These are phyloP conservation scores for Esox lucius DNA, from an alignment of 2,797 vertebrate species.

Conservation along the genomic window DNA sequence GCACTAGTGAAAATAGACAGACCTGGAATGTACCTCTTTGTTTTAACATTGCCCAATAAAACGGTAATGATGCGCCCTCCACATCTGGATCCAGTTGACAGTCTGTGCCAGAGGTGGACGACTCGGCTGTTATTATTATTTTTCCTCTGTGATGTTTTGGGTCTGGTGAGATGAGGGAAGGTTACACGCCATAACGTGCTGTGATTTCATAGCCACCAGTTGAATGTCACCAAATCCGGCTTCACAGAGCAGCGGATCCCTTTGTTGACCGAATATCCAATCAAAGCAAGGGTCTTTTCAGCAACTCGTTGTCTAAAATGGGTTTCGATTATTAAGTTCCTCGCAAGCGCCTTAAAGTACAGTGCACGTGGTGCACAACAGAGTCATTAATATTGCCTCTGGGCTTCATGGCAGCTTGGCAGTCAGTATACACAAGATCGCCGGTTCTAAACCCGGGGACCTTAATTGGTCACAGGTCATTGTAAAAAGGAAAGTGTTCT, in stretches of 20 bases:
- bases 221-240: slow-evolving; percentile 64
- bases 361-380: background rate
- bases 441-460: no score
- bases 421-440: no score
- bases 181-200: slow-evolving; percentile 61
- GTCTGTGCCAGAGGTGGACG: slow-evolving; percentile 60
- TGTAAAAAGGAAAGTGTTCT: no score
- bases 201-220: slow-evolving; percentile 63
- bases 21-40: slow-evolving; percentile 60
- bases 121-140: slow-evolving; percentile 72
- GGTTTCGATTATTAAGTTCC: background rate
- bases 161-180: slow-evolving; percentile 65
- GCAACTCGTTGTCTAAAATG: background rate
- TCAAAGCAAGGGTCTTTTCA: background rate
- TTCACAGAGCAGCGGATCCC: slow-evolving; percentile 52
- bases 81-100: slow-evolving; percentile 77
- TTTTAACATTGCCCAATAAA: slow-evolving; percentile 77
- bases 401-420: no score
- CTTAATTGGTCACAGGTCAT: no score
- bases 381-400: background rate
- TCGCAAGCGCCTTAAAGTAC: background rate
- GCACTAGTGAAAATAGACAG: slow-evolving; percentile 40
- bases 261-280: slow-evolving; percentile 17
- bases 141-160: slow-evolving; percentile 62
- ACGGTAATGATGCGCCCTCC: slow-evolving; percentile 65